These are phyloP conservation scores for Xylocopa sonorina DNA, from an alignment of 1,140 invertebrate species.

Conservation along the genomic window DNA sequence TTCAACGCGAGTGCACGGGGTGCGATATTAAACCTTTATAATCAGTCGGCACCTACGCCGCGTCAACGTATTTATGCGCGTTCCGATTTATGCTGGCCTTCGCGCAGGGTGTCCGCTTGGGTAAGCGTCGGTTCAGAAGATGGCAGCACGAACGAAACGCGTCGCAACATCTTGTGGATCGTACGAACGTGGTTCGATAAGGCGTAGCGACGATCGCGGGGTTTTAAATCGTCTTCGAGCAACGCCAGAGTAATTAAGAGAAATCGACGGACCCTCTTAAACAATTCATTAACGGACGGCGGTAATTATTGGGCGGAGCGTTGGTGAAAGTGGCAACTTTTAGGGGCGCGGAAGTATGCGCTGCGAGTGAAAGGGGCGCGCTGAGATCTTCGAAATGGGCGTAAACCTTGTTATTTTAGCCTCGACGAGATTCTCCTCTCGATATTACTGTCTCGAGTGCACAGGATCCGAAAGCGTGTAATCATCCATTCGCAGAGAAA, in stretches of 20 bases:
- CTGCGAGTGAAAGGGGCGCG: slow-evolving; percentile 39
- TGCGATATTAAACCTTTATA: slow-evolving; percentile 66
- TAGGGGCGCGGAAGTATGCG: not conserved
- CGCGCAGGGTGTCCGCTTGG: too few relatives aligned
- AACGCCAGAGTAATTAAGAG: slow-evolving; percentile 9
- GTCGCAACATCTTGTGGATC: too few relatives aligned
- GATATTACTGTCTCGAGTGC: not conserved
- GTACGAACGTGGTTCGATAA: too few relatives aligned
- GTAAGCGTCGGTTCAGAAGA: too few relatives aligned
- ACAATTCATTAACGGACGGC: slow-evolving; percentile 47
- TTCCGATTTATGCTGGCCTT: slow-evolving; percentile 20
- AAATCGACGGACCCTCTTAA: slow-evolving; percentile 9
- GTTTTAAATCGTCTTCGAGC: not conserved
- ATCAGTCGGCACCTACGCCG: slow-evolving; percentile 66
- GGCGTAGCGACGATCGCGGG: too few relatives aligned
- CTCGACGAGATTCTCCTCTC: not conserved
- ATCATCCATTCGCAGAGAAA: too few relatives aligned
- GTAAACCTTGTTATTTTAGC: slow-evolving; percentile 43
- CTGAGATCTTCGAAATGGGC: slow-evolving; percentile 40
- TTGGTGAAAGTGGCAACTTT: slow-evolving; percentile 42
- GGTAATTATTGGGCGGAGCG: slow-evolving; percentile 56
- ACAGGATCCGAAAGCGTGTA: too few relatives aligned
- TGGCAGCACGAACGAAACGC: too few relatives aligned
- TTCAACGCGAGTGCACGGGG: slow-evolving; percentile 53
- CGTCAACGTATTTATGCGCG: slow-evolving; percentile 57